Percentiles rank a stretch among this genome's conserved stretches.
Conservation (phyloP, 2,113 vertebrate species). For the Ageneiosus marmoratus region DNA sequence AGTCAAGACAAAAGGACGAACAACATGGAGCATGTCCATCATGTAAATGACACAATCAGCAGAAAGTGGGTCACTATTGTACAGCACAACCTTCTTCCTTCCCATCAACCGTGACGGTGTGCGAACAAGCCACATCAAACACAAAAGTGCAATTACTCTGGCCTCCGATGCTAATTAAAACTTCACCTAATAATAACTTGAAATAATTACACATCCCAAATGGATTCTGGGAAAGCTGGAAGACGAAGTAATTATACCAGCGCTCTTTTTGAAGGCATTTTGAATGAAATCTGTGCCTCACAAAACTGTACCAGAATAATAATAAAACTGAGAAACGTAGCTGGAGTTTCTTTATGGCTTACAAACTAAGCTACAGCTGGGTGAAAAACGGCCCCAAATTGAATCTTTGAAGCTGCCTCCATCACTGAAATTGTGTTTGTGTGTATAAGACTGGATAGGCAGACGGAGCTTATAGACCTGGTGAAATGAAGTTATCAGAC, state of each 20-base stretch:
- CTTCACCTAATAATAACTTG: conserved; percentile 71
- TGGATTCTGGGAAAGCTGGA: conserved; percentile 48
- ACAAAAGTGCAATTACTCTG: conserved; percentile 70
- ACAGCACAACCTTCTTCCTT: conserved; percentile 13
- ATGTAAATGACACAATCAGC: conserved; percentile 3
- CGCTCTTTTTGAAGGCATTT: conserved; percentile 12
- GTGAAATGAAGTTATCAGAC: conserved; percentile 21
- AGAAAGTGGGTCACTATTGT: conserved; percentile 17
- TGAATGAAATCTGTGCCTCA: conserved; percentile 23
- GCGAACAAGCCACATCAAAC: conserved; percentile 56
- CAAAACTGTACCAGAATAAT: conserved; percentile 5
- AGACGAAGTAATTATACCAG: conserved; percentile 61
- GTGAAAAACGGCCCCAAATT: conserved; percentile 17
- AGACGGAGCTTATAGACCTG: conserved; percentile 4
- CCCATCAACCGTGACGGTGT: conserved; percentile 32
- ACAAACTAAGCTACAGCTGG: conserved; percentile 3
- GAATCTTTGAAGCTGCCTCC: conserved; percentile 34
- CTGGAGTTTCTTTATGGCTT: conserved; percentile 28
- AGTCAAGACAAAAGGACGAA: conserved; percentile 1
- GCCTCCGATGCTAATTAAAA: conserved; percentile 70
- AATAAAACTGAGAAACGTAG: background rate
- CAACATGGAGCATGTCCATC: conserved; percentile 12
- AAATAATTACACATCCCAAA: conserved; percentile 72
- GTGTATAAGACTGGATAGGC: background rate
- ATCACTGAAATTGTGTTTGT: conserved; percentile 23